Evolutionary conservation across 2,113 vertebrate species (phyloP), one percentile per base, ranked within the genome.

Genomic region (Cyprinodon variegatus): DNA sequence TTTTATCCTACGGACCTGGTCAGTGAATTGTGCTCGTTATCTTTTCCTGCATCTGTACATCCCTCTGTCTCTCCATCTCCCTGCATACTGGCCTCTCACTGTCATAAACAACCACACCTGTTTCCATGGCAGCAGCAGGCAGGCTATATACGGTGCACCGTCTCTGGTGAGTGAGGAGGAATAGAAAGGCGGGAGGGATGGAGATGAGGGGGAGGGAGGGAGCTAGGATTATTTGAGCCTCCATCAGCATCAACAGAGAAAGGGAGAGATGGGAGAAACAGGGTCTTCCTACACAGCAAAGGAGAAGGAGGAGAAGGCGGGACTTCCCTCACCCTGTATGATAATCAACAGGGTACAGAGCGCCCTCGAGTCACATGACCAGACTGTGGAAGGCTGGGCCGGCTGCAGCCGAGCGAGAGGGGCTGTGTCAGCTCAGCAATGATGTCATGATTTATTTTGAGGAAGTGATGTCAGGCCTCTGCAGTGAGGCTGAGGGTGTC

Each of bases 371-470:
- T 92, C 92, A 93, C 82, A 70, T 93, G 91, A 87, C 74, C 69
- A 3, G 12, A 29, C 65, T 6, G 9, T 9, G 60, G 78, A 78
- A 84, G 63, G 91, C 83, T 86, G 83, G 76, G 85, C 79, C 68
- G 43, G 62, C 29, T 29, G 68, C 85, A 60, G 82, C 77, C 69
- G 17, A 83, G 79, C 20, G 61, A 81, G 85, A 77, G 78, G 81
- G 81, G 90, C 85, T 87, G 82, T 90, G 86, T 91, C 89, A 84
- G 89, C 87, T 90, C 70, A 46, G 83, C 76, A 65, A 88, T 94
- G 94, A 95, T 92, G 91, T 94, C 93, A 94, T 94, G 83, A 87
- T 93, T 93, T 94, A 95, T 94, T 94, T 95, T 94, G 91, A 94
- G 94, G 91, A 90, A 86, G 86, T 89, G 89, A 93, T 92, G 92